Conservation (phyloP, 1,140 invertebrate species). For the Drosophila pectinifera region DNA sequence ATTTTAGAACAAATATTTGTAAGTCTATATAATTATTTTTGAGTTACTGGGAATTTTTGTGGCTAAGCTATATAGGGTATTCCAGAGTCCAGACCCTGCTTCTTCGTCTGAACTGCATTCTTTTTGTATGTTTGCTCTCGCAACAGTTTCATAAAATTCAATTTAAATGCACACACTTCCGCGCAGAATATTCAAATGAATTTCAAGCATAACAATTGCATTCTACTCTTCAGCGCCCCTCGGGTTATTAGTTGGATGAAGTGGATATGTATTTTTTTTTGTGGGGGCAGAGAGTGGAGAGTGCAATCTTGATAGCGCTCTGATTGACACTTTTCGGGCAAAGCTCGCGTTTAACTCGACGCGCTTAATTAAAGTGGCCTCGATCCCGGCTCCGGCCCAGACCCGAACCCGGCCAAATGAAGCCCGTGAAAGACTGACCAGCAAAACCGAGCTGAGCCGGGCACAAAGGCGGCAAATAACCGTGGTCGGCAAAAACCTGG, state of each 20-base stretch:
- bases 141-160: conserved; percentile 49
- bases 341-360: conserved; percentile 4
- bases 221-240: not conserved
- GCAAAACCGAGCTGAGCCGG: conserved; percentile 32
- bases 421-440: conserved; percentile 26
- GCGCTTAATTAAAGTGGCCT: conserved; percentile 34
- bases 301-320: conserved; percentile 19
- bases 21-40: not conserved
- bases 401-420: not conserved
- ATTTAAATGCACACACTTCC: conserved; percentile 40
- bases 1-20: too few relatives aligned
- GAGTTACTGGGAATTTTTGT: too few relatives aligned
- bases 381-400: too few relatives aligned
- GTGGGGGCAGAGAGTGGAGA: not conserved
- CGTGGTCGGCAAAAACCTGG: conserved; percentile 39
- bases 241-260: conserved; percentile 8
- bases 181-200: conserved; percentile 33
- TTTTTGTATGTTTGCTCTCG: conserved; percentile 4
- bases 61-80: not conserved
- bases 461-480: conserved; percentile 38
- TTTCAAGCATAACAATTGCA: conserved; percentile 40
- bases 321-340: conserved; percentile 29
- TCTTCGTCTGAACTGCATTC: not conserved
- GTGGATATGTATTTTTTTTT: conserved; percentile 8
- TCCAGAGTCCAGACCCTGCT: not conserved